phyloP scores from a whole-genome alignment of 2,888 invertebrate species.

The Sympetrum striolatum region DNA sequence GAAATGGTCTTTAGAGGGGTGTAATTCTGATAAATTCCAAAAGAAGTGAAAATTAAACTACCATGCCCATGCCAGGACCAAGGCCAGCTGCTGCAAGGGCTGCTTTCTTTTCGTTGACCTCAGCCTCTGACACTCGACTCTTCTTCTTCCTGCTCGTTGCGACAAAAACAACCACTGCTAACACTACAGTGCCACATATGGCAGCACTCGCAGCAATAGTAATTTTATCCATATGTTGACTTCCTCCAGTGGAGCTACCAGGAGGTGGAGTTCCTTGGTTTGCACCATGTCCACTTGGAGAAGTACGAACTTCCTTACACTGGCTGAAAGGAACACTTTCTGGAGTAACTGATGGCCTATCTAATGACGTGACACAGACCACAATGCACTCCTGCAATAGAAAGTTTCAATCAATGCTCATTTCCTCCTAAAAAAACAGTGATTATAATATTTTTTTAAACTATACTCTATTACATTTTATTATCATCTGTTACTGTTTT shows the following conservation, averaged over 20 bases:
- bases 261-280: conserved; percentile 57
- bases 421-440: background rate
- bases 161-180: conserved; percentile 88
- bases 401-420: conserved; percentile 15
- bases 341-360: conserved; percentile 86
- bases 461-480: too few relatives aligned
- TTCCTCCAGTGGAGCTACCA: conserved; percentile 63
- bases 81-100: conserved; percentile 64
- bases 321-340: conserved; percentile 85
- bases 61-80: conserved; percentile 36
- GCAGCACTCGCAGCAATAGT: conserved; percentile 93
- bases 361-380: conserved; percentile 89
- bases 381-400: conserved; percentile 83
- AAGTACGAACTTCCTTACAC: conserved; percentile 88
- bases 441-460: background rate
- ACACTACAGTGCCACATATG: conserved; percentile 89
- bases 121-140: conserved; percentile 27
- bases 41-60: background rate
- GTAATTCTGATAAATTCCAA: background rate
- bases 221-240: conserved; percentile 86
- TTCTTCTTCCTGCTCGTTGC: conserved; percentile 69
- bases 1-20: background rate
- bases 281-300: conserved; percentile 63
- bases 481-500: too few relatives aligned
- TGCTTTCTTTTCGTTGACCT: conserved; percentile 69